Conservation (phyloP, 1,140 invertebrate species). For the Drosophila mojavensis region DNA sequence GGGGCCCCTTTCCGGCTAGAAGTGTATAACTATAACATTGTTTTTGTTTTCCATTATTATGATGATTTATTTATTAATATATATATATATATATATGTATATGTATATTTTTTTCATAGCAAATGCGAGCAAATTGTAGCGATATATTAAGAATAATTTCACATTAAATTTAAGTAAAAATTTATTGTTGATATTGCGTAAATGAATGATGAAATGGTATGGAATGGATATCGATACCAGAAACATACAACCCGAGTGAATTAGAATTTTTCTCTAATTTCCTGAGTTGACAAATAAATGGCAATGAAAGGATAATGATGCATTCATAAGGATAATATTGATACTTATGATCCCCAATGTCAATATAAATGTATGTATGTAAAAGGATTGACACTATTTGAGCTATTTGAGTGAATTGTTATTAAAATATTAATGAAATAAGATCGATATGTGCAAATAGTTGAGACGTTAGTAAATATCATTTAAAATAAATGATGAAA, state of each 20-base stretch:
- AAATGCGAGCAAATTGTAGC: constrained; percentile 78
- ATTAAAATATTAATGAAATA: constrained; percentile 79
- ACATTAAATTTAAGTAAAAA: constrained; percentile 77
- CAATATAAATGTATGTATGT: constrained; percentile 51
- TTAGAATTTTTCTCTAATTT: constrained; percentile 83
- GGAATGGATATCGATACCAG: constrained; percentile 17
- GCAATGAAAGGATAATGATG: constrained; percentile 42
- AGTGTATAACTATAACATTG: constrained; percentile 19
- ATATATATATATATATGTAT: neutral
- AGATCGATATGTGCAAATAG: constrained; percentile 60
- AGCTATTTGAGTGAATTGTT: constrained; percentile 82
- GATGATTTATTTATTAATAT: neutral
- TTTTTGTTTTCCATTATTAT: constrained; percentile 4
- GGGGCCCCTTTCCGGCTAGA: constrained; percentile 42
- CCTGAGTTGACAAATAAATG: constrained; percentile 59
- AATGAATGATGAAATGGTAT: constrained; percentile 24
- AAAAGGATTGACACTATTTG: constrained; percentile 75
- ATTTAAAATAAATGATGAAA: constrained; percentile 75
- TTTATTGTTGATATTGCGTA: constrained; percentile 82
- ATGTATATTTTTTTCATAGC: constrained; percentile 60
- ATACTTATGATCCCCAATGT: constrained; percentile 72
- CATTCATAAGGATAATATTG: constrained; percentile 47
- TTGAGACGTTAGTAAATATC: constrained; percentile 76
- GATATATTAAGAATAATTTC: constrained; percentile 78
- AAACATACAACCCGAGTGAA: constrained; percentile 48